Evolutionary conservation across 2,113 vertebrate genomes (phyloP), one percentile per base, ranked within the genome.

Genomic region (Perognathus longimembris): DNA sequence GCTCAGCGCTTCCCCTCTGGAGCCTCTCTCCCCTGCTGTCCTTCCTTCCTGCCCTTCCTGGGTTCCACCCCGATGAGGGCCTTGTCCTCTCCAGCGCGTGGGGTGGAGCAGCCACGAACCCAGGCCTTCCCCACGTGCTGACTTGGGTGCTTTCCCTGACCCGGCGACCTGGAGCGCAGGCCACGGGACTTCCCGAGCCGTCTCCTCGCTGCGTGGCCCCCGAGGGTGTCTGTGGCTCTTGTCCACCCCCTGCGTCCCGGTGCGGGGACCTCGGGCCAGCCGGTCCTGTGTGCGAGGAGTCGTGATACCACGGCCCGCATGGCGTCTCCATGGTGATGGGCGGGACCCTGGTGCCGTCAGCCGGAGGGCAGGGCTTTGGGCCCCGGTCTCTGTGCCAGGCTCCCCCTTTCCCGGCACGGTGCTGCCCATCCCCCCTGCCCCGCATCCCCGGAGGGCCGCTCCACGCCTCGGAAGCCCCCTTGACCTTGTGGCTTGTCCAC

Each of bases 11-110:
- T 86, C 81, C n/a, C 12, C 54, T 83, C 77, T 71, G 26, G 7
- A 1, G 8, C 36, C 21, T 66, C 14, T 4, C n/a, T 40, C 11
- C 34, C 45, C 34, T 2, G 5, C 20, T 91, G 50, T 95, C 74
- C 83, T 96, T 96, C 84, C 30, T 64, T 32, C 57, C 91, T 84
- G 28, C 3, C 17, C 32, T 92, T 30, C 95, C 70, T 5, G 42
- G 81, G 32, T 38, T 45, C 73, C 22, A 11, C 81, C 71, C 74
- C 20, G 32, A 7, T 10, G 12, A 8, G 1, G 66, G 38, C 74
- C 64, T 69, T 26, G 40, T 73, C 57, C 4, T 34, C 40, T 71
- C 24, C 7, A 28, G 70, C 57, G 5, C 30, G 26, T n/a, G 30
- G 70, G 28, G 69, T 61, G 32, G 22, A 59, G 26, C 50, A 32